These are phyloP conservation scores for Drosophila kepulauana DNA, from an alignment of 1,140 invertebrate species.

Conservation along the genomic window DNA sequence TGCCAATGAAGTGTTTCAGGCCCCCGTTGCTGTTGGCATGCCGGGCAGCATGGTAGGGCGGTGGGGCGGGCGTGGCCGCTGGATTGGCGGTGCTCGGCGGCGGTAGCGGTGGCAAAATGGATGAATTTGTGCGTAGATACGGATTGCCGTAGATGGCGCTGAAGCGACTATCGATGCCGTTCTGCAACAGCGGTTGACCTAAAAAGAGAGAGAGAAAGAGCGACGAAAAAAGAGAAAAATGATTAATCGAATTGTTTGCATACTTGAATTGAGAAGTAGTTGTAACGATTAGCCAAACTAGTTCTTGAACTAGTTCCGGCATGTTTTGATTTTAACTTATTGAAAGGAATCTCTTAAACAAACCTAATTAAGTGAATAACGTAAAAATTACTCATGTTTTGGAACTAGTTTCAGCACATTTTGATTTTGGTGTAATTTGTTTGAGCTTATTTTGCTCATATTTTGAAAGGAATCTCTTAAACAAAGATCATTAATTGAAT, in stretches of 20 bases:
- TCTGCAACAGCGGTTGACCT: conserved; percentile 86
- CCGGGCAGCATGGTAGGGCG: conserved; percentile 87
- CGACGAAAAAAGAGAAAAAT: conserved; percentile 1
- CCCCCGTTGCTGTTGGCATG: conserved; percentile 73
- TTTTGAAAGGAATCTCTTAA: too few relatives aligned
- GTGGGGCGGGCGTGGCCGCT: conserved; percentile 91
- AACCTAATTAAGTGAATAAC: too few relatives aligned
- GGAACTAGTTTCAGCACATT: too few relatives aligned
- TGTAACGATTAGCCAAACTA: not conserved
- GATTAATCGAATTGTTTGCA: not conserved
- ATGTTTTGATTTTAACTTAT: too few relatives aligned
- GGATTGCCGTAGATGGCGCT: conserved; percentile 96
- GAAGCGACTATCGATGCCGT: conserved; percentile 92
- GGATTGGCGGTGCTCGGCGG: conserved; percentile 89
- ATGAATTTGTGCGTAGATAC: conserved; percentile 89
- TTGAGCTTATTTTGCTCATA: too few relatives aligned
- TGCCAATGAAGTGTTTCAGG: conserved; percentile 58
- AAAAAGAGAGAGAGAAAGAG: not conserved
- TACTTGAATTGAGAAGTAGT: too few relatives aligned
- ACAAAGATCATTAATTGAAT: too few relatives aligned
- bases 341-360: too few relatives aligned
- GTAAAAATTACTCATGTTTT: too few relatives aligned
- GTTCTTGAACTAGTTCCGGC: not conserved
- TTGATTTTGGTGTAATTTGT: too few relatives aligned
- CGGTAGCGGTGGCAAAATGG: conserved; percentile 85